Evolutionary conservation across 30 jellyfish, hydroid and myxozoan species (phyloP), one percentile per base, ranked within the genome.

Genomic region (Turritopsis rubra): DNA sequence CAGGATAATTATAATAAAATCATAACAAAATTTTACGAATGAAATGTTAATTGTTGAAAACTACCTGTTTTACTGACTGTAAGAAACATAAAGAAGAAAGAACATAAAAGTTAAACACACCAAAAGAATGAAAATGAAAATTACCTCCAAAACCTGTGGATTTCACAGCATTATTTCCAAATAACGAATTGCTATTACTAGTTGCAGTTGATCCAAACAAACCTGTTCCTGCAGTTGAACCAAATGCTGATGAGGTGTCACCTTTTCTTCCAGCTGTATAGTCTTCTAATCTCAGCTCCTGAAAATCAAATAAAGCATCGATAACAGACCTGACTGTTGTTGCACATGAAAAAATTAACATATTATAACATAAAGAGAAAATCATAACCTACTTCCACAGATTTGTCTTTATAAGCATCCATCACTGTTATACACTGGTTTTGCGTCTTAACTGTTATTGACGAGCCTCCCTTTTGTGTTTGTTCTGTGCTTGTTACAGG

Each of bases 231-330:
- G 85, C 83, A 26, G 88, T 52, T 70, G 86, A 24, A 70, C 94
- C 92, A 80, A 81, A 81, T 65, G 85, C 72, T 20, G 94, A 71
- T 23, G 95, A 21, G 13, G 87, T 74, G 22, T 91, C 75, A 28
- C 90, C 90, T 68, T 91, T 91, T 84, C 97, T 80, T 1, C 91
- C 91, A 27, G 97, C 97, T 1, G 94, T 9, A 76, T 91, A 91
- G 83, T 91, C 97, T 75, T 91, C 97, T 52, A 87, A 71, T 7
- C 97, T 89, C 52, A 91, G 83, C 79, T 91, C 97, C 97, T 91
- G 81, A 28, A 74, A 73, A 29, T 26, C 26, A 23, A 31, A 31
- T 52, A 41, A 41, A 41, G 60, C 60, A 41, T 41, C 13, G 60
- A 41, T 41, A 3, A n/a, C 29, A 8, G 72, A 16, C 21, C 18